Conservation (phyloP, 2,888 invertebrate genomes). For the Andrena chrysosceles region DNA sequence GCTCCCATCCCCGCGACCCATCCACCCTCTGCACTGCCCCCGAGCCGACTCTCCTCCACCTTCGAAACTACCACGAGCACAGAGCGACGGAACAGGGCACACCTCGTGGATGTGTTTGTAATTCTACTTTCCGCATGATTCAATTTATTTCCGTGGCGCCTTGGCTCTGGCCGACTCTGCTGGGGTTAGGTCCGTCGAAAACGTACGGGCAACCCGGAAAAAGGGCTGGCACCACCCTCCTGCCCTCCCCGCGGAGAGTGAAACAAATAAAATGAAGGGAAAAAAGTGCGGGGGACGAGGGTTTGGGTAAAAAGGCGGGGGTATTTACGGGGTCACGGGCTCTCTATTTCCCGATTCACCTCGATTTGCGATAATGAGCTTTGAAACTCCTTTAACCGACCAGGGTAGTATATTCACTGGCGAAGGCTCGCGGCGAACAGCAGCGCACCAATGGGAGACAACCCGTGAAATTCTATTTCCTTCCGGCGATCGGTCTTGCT, state of each 20-base stretch:
- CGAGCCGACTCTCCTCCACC: conserved; percentile 5
- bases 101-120: conserved; percentile 52
- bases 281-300: too few relatives aligned
- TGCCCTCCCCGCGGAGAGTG: background rate
- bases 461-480: conserved; percentile 49
- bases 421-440: conserved; percentile 14
- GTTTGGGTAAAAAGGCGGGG: conserved; percentile 8
- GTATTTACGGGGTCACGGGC: conserved; percentile 52
- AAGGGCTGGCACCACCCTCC: background rate
- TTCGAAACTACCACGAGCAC: conserved; percentile 43
- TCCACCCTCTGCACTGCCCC: conserved; percentile 8
- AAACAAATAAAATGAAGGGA: conserved; percentile 20
- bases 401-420: conserved; percentile 12
- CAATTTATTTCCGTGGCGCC: conserved; percentile 59
- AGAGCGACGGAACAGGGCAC: background rate
- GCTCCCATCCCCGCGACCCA: conserved; percentile 5
- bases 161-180: conserved; percentile 20
- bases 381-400: conserved; percentile 55
- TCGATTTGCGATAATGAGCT: conserved; percentile 60
- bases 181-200: conserved; percentile 38
- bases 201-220: conserved; percentile 20
- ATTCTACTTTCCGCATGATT: conserved; percentile 61
- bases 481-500: conserved; percentile 36
- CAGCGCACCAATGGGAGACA: background rate
- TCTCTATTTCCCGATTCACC: conserved; percentile 25